These are phyloP conservation scores for Lamproptera curius DNA, from an alignment of 2,888 invertebrate genomes.

Conservation along the genomic window DNA sequence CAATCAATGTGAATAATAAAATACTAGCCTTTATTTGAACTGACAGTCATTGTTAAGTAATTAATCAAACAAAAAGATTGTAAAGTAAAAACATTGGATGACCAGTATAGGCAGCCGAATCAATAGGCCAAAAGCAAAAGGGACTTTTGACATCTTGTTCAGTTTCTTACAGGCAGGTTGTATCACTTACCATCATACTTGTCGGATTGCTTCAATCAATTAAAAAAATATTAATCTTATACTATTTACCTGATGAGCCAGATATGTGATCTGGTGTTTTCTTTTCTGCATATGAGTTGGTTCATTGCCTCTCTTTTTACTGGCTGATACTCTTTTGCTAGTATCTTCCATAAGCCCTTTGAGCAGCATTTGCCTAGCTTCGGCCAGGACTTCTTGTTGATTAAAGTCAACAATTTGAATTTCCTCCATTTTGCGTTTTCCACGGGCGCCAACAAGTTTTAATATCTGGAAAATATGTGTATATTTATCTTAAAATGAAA, in stretches of 20 bases:
- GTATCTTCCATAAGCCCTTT: slow-evolving; percentile 88
- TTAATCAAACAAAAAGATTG: too few species aligned
- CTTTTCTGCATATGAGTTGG: slow-evolving; percentile 85
- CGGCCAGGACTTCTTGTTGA: slow-evolving; percentile 87
- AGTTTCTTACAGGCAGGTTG: too few species aligned
- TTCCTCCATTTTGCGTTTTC: slow-evolving; percentile 80
- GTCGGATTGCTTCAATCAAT: too few species aligned
- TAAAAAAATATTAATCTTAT: neutral
- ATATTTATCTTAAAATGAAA: neutral
- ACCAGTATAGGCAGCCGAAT: too few species aligned
- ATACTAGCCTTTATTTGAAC: too few species aligned
- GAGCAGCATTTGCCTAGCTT: slow-evolving; percentile 88
- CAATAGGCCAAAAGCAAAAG: too few species aligned
- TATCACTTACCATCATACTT: too few species aligned
- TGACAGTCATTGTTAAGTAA: too few species aligned
- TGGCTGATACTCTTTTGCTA: slow-evolving; percentile 64
- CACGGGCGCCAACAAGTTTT: slow-evolving; percentile 82
- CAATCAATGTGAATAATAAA: too few species aligned
- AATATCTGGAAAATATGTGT: slow-evolving; percentile 64
- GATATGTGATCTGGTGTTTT: slow-evolving; percentile 97
- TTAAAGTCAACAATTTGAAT: slow-evolving; percentile 90
- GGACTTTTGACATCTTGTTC: too few species aligned
- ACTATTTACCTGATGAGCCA: slow-evolving; percentile 85
- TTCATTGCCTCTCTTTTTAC: slow-evolving; percentile 76
- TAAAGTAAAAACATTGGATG: too few species aligned